Base-by-base conservation (phyloP, 2,888 invertebrate genomes). In the Lydus trimaculatus region DNA sequence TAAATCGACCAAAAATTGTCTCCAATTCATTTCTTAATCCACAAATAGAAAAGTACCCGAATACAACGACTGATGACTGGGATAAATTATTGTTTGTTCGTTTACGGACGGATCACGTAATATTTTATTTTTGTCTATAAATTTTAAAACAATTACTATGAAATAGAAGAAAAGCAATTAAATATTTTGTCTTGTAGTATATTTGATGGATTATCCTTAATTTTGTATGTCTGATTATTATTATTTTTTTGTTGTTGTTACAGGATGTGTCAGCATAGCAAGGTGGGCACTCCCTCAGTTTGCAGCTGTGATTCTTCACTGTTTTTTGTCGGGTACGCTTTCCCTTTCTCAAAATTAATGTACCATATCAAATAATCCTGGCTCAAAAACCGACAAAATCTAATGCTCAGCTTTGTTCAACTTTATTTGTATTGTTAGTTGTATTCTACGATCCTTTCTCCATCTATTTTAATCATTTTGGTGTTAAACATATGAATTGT, bases 181-280 rank as follows among this genome's bases (percentile, higher is more conserved):
- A n/a, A n/a, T 43, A n/a, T 43, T 17, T 43, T 17, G 17, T 17
- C 17, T n/a, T 43, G 33, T 33, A 33, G 33, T 33, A 33, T 31
- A 3, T 15, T 36, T 67, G 65, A 67, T 64, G 71, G 66, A 64
- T 64, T 63, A 58, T 62, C 67, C 68, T 58, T 63, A 65, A 68
- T 66, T 66, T 68, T 63, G 63, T 63, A 62, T 69, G 61, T 25
- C 20, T 48, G 20, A 20, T 8, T n/a, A n/a, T n/a, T n/a, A n/a
- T n/a, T n/a, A n/a, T n/a, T n/a, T 48, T 48, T 69, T 73, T 71
- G 73, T 79, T 75, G 79, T 80, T 83, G 81, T 85, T 85, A 71
- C 84, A 85, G 85, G 84, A 77, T 84, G 83, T 77, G 80, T 82
- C 76, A 83, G 83, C 79, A 82, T 83, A 76, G 79, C 80, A 74